Base-by-base conservation (phyloP, 1,140 invertebrate genomes). In the Neodiprion lecontei region DNA sequence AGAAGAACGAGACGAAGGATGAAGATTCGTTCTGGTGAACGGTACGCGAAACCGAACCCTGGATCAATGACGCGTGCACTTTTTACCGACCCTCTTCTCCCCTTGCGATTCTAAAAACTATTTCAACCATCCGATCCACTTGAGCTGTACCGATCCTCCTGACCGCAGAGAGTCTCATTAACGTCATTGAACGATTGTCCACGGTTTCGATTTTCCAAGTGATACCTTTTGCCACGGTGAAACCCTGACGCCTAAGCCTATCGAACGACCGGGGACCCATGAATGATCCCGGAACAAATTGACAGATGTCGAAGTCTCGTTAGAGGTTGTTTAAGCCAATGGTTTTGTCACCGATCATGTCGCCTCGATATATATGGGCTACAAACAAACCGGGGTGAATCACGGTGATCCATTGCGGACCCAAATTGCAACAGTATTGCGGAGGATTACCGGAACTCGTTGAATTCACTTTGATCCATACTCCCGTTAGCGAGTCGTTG, bases 171-270 rank as follows among this genome's bases (percentile, higher is more conserved):
- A 86, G 81, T 82, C 84, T 88, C 86, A 85, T 88, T 86, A 88
- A 84, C 79, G 81, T 81, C 80, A 87, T 88, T 88, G 83, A 86
- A 79, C 84, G 85, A 88, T 88, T 88, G 87, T 88, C 83, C 84
- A 88, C 86, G 86, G 82, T 73, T 78, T 61, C 75, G 79, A 82
- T 14, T 67, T 83, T 77, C 79, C 75, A 78, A 83, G 81, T 77
- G 77, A 77, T 53, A 10, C n/a, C 10, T 53, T 53, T 53, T 53
- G 50, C 10, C 50, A 53, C 50, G 50, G 50, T 53, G 10, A 11
- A 10, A 53, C 10, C 50, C 50, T n/a, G 10, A 53, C 10, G 50
- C 50, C 10, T n/a, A 11, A 1, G n/a, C 10, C 50, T 53, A 53
- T 53, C 50, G 69, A 79, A 83, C 81, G 80, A 81, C 78, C 75